Conservation (phyloP, 1,140 invertebrate genomes). For the Apis cerana region DNA sequence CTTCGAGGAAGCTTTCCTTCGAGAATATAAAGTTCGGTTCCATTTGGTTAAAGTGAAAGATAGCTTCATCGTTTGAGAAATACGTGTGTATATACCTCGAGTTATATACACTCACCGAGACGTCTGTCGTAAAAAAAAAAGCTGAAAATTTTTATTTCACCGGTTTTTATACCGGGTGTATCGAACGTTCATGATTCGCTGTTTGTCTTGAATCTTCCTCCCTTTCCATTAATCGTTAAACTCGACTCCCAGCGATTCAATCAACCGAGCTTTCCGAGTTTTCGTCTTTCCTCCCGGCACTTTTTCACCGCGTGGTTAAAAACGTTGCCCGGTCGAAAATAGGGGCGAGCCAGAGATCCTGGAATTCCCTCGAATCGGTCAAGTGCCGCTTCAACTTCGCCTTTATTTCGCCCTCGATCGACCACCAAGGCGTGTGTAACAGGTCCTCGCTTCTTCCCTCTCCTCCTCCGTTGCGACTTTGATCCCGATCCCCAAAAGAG, state of each 20-base stretch:
- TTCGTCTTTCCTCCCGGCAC: slow-evolving; percentile 18
- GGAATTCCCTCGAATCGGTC: neutral
- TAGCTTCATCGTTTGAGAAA: neutral
- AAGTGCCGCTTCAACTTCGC: neutral
- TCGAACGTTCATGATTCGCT: slow-evolving; percentile 2
- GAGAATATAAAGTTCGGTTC: neutral
- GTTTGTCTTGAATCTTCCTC: slow-evolving; percentile 19
- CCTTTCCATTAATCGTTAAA: slow-evolving; percentile 33
- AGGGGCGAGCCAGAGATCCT: neutral
- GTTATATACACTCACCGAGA: neutral
- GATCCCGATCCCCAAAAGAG: too few species aligned
- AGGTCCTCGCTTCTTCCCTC: neutral
- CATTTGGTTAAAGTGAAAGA: neutral
- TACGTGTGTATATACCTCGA: neutral
- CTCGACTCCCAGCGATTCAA: slow-evolving; percentile 32
- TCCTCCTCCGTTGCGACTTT: too few species aligned
- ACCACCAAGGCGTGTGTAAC: neutral
- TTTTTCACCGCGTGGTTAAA: neutral
- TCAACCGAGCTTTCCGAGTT: slow-evolving; percentile 19
- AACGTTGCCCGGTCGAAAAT: neutral
- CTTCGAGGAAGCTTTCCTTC: neutral
- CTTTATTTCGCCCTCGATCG: neutral
- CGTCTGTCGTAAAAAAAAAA: neutral
- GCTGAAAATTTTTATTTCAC: neutral
- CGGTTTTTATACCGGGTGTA: neutral